Conservation (phyloP, 2,797 vertebrate species). For the Artibeus lituratus region DNA sequence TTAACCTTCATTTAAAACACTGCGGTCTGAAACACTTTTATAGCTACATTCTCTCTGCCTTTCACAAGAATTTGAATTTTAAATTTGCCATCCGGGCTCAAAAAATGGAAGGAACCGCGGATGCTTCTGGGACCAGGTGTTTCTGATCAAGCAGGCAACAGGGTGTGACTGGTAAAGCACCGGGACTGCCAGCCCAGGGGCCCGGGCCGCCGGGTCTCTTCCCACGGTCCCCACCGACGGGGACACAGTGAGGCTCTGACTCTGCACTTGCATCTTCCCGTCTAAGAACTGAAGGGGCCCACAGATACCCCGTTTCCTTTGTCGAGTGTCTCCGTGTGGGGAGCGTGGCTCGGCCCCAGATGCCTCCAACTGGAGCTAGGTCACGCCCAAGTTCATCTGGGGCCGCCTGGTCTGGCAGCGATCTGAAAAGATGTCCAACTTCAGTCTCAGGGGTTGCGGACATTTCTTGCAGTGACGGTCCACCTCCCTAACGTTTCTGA, state of each 20-base stretch:
- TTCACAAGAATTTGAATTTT: conserved; percentile 62
- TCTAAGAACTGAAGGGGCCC: not conserved
- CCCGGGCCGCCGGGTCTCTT: not conserved
- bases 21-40: conserved; percentile 64
- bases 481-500: not conserved
- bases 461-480: not conserved
- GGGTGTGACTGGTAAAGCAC: not conserved
- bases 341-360: not conserved
- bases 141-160: conserved; percentile 56
- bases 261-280: not conserved
- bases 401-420: not conserved
- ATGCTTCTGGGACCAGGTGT: conserved; percentile 55
- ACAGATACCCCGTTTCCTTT: not conserved
- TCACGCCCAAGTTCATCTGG: not conserved
- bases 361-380: not conserved
- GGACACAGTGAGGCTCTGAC: not conserved
- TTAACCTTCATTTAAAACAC: conserved; percentile 72
- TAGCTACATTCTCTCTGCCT: conserved; percentile 40
- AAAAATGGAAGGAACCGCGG: conserved; percentile 38
- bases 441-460: not conserved
- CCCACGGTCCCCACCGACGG: not conserved
- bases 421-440: not conserved
- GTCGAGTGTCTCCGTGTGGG: not conserved
- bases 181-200: conserved; percentile 26
- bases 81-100: conserved; percentile 64